These are phyloP conservation scores for Bimastos eiseni DNA, from an alignment of 2,888 invertebrate genomes.

Conservation along the genomic window DNA sequence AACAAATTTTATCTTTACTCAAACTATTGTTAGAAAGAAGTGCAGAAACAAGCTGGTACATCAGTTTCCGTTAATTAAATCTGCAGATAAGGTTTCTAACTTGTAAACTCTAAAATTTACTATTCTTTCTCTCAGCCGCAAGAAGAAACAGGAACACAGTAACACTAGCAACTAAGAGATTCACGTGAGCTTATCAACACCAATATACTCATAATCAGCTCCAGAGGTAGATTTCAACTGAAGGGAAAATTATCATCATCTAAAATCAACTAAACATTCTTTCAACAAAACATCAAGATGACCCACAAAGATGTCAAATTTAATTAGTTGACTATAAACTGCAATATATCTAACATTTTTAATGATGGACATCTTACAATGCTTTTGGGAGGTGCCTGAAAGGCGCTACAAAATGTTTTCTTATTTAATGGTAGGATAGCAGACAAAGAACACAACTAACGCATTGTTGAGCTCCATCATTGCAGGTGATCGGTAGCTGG, in stretches of 20 bases:
- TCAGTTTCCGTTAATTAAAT: background rate
- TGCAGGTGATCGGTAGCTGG: conserved; percentile 86
- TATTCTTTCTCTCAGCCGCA: background rate
- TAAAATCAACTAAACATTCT: background rate
- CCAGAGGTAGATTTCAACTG: background rate
- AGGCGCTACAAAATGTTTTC: too few relatives aligned
- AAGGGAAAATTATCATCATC: background rate
- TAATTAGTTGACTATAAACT: background rate
- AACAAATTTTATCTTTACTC: too few relatives aligned
- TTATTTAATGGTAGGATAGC: background rate
- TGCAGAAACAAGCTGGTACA: too few relatives aligned
- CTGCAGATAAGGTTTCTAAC: background rate
- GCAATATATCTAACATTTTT: background rate
- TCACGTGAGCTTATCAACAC: background rate
- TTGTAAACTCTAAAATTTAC: background rate
- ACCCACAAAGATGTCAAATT: background rate
- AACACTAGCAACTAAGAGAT: background rate
- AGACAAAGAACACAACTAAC: conserved; percentile 65
- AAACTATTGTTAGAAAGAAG: too few relatives aligned
- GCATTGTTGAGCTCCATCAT: conserved; percentile 77
- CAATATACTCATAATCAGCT: background rate
- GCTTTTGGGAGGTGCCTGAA: too few relatives aligned
- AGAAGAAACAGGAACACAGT: background rate
- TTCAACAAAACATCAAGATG: background rate
- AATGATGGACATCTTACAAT: too few relatives aligned